Conservation (phyloP, 2,113 vertebrate species). For the Ctenomys sociabilis region DNA sequence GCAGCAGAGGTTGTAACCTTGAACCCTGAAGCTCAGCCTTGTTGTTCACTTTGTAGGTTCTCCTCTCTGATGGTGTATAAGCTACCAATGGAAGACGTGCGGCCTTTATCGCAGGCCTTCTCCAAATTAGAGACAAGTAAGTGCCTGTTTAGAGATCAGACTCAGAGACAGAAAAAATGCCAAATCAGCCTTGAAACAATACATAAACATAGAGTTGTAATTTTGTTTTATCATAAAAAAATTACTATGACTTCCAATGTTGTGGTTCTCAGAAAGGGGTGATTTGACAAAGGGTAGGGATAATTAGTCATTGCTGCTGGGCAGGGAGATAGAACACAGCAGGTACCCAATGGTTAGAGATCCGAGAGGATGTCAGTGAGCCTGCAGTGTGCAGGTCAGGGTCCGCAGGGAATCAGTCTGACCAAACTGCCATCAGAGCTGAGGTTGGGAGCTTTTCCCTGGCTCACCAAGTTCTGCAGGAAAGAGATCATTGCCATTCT, state of each 20-base stretch:
- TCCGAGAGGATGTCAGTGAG: too few relatives aligned
- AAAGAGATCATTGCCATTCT: background rate
- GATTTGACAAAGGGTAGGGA: background rate
- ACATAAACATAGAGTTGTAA: background rate
- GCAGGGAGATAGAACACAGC: rapidly evolving
- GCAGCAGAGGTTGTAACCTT: background rate
- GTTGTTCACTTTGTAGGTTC: background rate
- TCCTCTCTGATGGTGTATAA: slow-evolving; percentile 90
- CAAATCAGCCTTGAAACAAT: background rate
- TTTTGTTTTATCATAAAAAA: background rate
- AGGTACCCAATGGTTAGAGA: background rate
- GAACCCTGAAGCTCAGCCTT: background rate
- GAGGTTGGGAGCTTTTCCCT: background rate
- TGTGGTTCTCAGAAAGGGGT: background rate
- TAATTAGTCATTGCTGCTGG: background rate
- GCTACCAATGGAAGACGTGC: slow-evolving; percentile 91
- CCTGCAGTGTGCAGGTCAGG: background rate
- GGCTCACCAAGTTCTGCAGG: background rate
- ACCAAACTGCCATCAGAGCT: background rate
- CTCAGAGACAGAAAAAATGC: background rate
- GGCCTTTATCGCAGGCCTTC: slow-evolving; percentile 91
- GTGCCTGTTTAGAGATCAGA: background rate
- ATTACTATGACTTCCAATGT: background rate
- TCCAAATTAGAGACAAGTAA: slow-evolving; percentile 92
- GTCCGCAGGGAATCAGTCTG: background rate